phyloP scores from a whole-genome alignment of 2,888 invertebrate genomes.

The Agrochola litura region DNA sequence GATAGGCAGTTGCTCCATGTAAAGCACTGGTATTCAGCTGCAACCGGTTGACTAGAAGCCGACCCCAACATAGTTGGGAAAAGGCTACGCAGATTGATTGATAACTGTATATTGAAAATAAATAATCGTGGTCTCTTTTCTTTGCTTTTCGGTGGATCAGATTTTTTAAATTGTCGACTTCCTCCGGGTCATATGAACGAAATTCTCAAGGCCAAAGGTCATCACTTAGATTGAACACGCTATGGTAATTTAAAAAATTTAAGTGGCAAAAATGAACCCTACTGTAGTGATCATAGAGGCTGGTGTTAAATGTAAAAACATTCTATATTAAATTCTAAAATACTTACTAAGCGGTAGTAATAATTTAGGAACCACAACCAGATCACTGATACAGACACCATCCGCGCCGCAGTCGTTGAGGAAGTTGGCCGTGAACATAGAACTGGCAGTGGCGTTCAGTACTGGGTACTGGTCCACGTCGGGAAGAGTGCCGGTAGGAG shows the following conservation, averaged over 20 bases:
- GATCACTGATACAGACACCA: constrained; percentile 96
- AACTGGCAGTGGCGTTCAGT: constrained; percentile 96
- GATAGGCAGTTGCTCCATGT: no score
- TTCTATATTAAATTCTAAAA: neutral
- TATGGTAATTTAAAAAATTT: no score
- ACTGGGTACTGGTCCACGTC: constrained; percentile 95
- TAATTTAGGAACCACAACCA: constrained; percentile 92
- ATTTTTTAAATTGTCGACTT: neutral
- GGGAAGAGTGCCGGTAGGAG: constrained; percentile 90
- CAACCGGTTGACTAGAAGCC: no score
- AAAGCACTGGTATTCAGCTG: no score
- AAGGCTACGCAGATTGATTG: no score
- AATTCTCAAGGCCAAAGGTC: neutral
- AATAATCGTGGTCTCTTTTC: neutral
- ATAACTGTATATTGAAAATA: no score
- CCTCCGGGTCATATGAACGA: neutral
- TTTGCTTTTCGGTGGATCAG: neutral
- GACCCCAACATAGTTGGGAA: no score
- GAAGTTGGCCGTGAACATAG: constrained; percentile 95
- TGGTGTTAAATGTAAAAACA: no score
- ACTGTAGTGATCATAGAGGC: neutral
- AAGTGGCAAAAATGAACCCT: no score
- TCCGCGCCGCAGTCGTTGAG: constrained; percentile 97
- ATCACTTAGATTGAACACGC: neutral
- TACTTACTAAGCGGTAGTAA: constrained; percentile 90